Evolutionary conservation across 2,888 invertebrate genomes (phyloP).

Genomic region (Netelia melanura): DNA sequence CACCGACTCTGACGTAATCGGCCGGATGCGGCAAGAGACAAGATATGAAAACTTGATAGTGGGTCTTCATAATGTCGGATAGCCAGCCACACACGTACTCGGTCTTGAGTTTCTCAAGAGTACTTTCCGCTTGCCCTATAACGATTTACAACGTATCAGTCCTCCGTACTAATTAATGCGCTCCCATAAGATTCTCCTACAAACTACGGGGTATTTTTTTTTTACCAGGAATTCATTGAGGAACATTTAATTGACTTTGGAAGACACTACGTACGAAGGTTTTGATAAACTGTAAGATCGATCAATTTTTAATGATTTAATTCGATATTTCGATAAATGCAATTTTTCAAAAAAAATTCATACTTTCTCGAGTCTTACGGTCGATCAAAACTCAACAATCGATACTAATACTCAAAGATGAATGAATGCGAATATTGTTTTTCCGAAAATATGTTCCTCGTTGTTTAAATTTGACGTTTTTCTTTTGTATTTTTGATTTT

Average conservation of each 20-base stretch:
- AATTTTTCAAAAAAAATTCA: neutral
- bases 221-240: constrained; percentile 41
- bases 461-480: constrained; percentile 42
- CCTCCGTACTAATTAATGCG: constrained; percentile 51
- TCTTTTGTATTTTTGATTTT: neutral
- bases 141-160: constrained; percentile 52
- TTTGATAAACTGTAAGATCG: constrained; percentile 33
- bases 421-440: constrained; percentile 53
- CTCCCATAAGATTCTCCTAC: constrained; percentile 52
- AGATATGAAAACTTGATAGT: constrained; percentile 95
- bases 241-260: constrained; percentile 60
- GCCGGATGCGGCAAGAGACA: constrained; percentile 98
- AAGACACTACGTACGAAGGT: constrained; percentile 39
- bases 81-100: constrained; percentile 98
- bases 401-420: constrained; percentile 40
- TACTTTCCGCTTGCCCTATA: constrained; percentile 91
- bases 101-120: constrained; percentile 95
- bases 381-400: constrained; percentile 37
- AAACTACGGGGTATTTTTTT: constrained; percentile 40
- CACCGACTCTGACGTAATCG: constrained; percentile 97
- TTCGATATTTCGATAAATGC: too few species aligned
- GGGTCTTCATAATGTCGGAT: constrained; percentile 91
- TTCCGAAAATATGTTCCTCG: constrained; percentile 66
- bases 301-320: neutral
- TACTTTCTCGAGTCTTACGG: neutral